Evolutionary conservation across 2,797 vertebrate genomes (phyloP).

Genomic region (Lepilemur septentrionalis): DNA sequence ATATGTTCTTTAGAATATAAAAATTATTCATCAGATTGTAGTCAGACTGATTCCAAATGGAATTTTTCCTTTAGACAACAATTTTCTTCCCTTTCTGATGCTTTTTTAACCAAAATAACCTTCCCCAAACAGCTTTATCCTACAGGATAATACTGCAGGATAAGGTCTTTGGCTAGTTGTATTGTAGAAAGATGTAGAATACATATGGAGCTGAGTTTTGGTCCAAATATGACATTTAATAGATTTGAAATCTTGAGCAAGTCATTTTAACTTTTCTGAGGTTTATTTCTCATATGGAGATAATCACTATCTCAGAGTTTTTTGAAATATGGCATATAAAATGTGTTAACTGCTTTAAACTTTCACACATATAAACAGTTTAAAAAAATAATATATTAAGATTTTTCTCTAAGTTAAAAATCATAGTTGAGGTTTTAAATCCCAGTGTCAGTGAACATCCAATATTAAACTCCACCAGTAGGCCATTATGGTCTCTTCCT

Average conservation of each 20-base stretch:
- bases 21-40: neutral
- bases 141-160: neutral
- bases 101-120: slow-evolving; percentile 35
- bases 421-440: neutral
- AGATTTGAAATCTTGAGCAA: neutral
- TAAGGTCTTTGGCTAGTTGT: neutral
- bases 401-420: slow-evolving; percentile 3
- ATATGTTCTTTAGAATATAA: neutral
- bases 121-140: neutral
- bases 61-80: slow-evolving; percentile 42
- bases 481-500: neutral
- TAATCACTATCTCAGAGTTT: neutral
- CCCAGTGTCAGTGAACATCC: neutral
- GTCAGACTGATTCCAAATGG: neutral
- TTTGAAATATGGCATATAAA: neutral
- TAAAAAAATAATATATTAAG: neutral
- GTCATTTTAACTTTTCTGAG: neutral
- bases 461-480: neutral
- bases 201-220: neutral
- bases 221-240: neutral
- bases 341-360: neutral
- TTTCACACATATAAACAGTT: neutral
- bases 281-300: neutral
- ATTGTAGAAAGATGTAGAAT: neutral
- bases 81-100: neutral